Conservation (phyloP, 1,140 invertebrate genomes). For the Rhagoletis pomonella region DNA sequence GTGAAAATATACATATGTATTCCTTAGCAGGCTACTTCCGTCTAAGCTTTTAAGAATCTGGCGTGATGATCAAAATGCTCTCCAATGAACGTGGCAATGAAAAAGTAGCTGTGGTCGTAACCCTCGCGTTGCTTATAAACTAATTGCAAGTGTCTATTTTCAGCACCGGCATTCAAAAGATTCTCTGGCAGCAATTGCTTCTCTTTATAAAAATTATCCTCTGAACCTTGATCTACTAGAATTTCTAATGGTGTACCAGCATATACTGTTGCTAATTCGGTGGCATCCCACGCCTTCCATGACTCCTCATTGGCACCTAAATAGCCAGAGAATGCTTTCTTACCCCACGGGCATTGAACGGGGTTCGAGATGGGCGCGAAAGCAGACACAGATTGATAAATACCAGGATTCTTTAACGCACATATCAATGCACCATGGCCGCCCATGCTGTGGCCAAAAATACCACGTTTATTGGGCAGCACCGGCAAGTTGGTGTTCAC, state of each 20-base stretch:
- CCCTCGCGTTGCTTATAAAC: constrained; percentile 87
- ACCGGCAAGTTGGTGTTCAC: constrained; percentile 84
- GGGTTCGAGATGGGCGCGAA: constrained; percentile 98
- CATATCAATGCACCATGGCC: constrained; percentile 97
- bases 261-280: constrained; percentile 87
- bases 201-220: constrained; percentile 87
- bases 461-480: constrained; percentile 80
- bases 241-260: constrained; percentile 89
- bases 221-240: constrained; percentile 90
- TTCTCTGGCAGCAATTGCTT: constrained; percentile 91
- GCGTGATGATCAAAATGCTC: constrained; percentile 95
- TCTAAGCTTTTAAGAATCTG: constrained; percentile 78
- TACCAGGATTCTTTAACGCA: constrained; percentile 92
- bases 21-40: neutral
- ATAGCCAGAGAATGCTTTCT: constrained; percentile 91
- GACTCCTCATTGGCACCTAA: constrained; percentile 81
- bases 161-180: constrained; percentile 82
- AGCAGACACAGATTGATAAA: constrained; percentile 94
- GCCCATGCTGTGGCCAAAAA: constrained; percentile 97
- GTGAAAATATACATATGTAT: too few species aligned
- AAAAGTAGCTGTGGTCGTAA: constrained; percentile 98
- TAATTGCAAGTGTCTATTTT: constrained; percentile 82
- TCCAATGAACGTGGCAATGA: constrained; percentile 93
- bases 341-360: constrained; percentile 88
- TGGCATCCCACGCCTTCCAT: constrained; percentile 94